phyloP scores from a whole-genome alignment of 2,888 invertebrate species.

The Odontomyia ornata region DNA sequence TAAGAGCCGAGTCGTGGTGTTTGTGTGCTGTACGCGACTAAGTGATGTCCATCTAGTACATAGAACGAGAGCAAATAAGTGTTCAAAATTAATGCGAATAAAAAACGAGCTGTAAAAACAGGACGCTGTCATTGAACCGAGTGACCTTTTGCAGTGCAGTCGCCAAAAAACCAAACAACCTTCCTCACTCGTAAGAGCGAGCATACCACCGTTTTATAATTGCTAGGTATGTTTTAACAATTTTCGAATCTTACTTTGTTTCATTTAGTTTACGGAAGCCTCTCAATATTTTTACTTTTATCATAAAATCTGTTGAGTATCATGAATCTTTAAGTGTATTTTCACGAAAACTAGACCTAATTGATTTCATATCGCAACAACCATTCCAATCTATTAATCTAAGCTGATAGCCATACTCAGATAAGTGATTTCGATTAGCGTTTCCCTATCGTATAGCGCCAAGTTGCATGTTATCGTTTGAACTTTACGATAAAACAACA shows the following conservation, averaged over 20 bases:
- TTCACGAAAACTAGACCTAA: no score
- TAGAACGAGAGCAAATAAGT: conserved; percentile 23
- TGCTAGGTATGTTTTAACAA: conserved; percentile 34
- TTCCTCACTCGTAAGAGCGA: not conserved
- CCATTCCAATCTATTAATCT: no score
- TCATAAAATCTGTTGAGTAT: no score
- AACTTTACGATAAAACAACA: no score
- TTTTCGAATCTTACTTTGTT: not conserved
- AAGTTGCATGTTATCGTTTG: no score
- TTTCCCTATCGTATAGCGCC: no score
- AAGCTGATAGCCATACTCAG: no score
- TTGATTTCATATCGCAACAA: no score
- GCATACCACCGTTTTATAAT: conserved; percentile 21
- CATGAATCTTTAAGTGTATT: no score
- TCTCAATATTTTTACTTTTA: not conserved
- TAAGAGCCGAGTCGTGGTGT: conserved; percentile 24
- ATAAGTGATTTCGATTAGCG: no score
- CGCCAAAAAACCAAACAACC: conserved; percentile 13
- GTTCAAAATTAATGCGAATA: conserved; percentile 27
- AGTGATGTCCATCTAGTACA: conserved; percentile 31
- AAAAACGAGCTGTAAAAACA: not conserved
- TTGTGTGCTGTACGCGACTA: conserved; percentile 18
- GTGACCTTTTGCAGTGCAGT: conserved; percentile 26
- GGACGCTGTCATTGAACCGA: conserved; percentile 17
- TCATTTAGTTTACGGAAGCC: not conserved